Conservation (phyloP, 2,888 invertebrate species). For the Smittia sp. region DNA sequence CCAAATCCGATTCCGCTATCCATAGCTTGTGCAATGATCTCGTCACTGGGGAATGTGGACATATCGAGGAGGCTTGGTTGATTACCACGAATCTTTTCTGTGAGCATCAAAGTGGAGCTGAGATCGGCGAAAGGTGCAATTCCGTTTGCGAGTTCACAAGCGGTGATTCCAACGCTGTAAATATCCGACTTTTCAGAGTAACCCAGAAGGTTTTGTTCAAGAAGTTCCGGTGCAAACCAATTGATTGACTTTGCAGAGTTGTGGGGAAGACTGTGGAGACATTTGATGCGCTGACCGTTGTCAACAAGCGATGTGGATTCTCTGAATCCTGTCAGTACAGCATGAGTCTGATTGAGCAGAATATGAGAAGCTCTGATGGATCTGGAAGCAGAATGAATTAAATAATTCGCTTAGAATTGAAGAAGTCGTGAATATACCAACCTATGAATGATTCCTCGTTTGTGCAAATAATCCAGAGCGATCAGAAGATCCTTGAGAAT, state of each 20-base stretch:
- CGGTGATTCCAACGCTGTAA: conserved; percentile 84
- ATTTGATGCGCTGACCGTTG: conserved; percentile 67
- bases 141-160: conserved; percentile 87
- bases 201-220: conserved; percentile 84
- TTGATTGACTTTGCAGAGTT: conserved; percentile 64
- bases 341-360: conserved; percentile 66
- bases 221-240: conserved; percentile 89
- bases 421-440: conserved; percentile 51
- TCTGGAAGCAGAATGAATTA: conserved; percentile 55
- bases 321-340: conserved; percentile 74
- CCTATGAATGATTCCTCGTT: conserved; percentile 76
- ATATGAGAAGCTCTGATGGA: conserved; percentile 82
- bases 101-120: conserved; percentile 84
- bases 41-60: conserved; percentile 62
- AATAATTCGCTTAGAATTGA: neutral
- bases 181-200: conserved; percentile 88
- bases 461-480: conserved; percentile 82
- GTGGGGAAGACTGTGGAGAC: conserved; percentile 73
- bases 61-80: conserved; percentile 73
- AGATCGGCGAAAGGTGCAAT: conserved; percentile 83
- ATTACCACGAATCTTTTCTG: conserved; percentile 73
- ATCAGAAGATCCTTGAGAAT: conserved; percentile 74
- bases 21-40: conserved; percentile 49
- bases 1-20: conserved; percentile 56
- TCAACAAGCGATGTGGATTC: conserved; percentile 72